Conservation (phyloP, 2,113 vertebrate genomes). For the Mandrillus leucophaeus region DNA sequence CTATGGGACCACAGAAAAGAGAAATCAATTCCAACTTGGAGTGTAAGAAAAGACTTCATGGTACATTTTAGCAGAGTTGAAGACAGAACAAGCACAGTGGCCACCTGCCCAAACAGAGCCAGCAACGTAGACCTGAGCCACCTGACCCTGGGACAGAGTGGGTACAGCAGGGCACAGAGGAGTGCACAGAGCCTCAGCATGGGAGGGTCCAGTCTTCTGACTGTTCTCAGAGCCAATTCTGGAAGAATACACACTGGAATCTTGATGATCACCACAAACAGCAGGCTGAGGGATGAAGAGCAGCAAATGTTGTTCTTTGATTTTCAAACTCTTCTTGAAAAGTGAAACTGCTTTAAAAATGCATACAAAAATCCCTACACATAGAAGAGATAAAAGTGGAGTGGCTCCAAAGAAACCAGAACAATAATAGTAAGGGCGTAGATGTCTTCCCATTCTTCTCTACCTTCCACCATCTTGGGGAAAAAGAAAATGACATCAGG, state of each 20-base stretch:
- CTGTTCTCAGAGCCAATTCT: not conserved
- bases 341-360: not conserved
- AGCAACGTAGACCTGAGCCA: not conserved
- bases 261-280: not conserved
- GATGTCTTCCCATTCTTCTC: not conserved
- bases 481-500: not conserved
- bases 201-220: too few relatives aligned
- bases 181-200: not conserved
- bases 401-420: not conserved
- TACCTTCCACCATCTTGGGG: not conserved
- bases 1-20: not conserved
- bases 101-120: not conserved
- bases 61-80: not conserved
- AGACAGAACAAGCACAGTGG: not conserved
- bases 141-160: not conserved
- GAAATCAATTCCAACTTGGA: not conserved
- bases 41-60: not conserved
- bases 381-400: not conserved
- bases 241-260: not conserved
- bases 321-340: slow-evolving; percentile 19
- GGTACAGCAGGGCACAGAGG: not conserved
- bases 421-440: not conserved
- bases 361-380: not conserved
- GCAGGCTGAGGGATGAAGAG: not conserved
- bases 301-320: not conserved